Evolutionary conservation across 2,797 vertebrate species (phyloP).

Genomic region (Harpagifer antarcticus): DNA sequence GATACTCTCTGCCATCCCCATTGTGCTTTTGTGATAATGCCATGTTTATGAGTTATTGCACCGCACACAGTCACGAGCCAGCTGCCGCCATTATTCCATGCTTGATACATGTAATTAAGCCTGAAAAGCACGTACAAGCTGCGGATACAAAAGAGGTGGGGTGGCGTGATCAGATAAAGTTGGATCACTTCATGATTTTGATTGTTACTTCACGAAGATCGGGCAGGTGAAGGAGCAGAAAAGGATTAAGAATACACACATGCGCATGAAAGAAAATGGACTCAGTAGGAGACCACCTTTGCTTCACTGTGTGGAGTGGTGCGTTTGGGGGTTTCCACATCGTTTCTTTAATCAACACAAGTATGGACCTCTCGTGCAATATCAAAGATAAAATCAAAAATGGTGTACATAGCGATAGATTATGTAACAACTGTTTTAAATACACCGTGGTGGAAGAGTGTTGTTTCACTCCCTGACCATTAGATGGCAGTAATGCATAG

Average conservation of each 20-base stretch:
- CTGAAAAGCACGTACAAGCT: slow-evolving; percentile 74
- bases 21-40: slow-evolving; percentile 76
- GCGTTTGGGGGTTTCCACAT: background rate
- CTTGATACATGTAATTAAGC: slow-evolving; percentile 80
- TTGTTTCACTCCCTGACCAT: slow-evolving; percentile 68
- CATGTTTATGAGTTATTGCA: slow-evolving; percentile 78
- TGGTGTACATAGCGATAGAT: background rate
- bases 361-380: background rate
- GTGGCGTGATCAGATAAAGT: slow-evolving; percentile 57
- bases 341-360: background rate
- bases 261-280: background rate
- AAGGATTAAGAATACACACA: slow-evolving; percentile 49
- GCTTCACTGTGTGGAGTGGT: background rate
- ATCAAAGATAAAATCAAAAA: background rate
- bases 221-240: slow-evolving; percentile 76
- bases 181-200: slow-evolving; percentile 71
- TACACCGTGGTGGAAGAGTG: slow-evolving; percentile 1
- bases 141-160: slow-evolving; percentile 65
- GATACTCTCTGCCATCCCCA: slow-evolving; percentile 70
- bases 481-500: slow-evolving; percentile 88
- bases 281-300: slow-evolving; percentile 9
- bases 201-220: slow-evolving; percentile 65
- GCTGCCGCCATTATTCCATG: slow-evolving; percentile 81
- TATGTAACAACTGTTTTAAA: slow-evolving; percentile 5
- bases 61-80: slow-evolving; percentile 77